A percentile compares a stretch with the other conserved stretches of the same genome.
These are phyloP conservation scores for Hyposoter didymator DNA, from an alignment of 2,888 invertebrate species.

Conservation along the genomic window DNA sequence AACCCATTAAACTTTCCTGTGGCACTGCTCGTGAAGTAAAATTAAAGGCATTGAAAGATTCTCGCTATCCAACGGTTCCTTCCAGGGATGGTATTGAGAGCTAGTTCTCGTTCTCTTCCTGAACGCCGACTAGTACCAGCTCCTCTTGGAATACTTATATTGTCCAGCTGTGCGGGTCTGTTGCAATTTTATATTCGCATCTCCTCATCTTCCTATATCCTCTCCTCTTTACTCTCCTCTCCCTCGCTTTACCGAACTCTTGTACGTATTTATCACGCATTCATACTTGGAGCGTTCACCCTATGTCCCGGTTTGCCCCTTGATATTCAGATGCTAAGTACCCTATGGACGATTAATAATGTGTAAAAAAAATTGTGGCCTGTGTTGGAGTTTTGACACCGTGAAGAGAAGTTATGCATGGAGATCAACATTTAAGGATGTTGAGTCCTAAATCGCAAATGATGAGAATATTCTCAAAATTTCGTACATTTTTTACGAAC, in stretches of 20 bases:
- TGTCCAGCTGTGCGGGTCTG: constrained; percentile 57
- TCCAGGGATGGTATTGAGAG: constrained; percentile 64
- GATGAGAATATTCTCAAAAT: no score
- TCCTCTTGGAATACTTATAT: constrained; percentile 59
- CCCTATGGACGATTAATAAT: not conserved
- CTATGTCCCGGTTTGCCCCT: not conserved
- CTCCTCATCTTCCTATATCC: constrained; percentile 39
- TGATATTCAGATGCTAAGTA: not conserved
- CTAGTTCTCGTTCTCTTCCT: constrained; percentile 51
- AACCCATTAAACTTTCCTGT: constrained; percentile 66
- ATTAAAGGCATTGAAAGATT: constrained; percentile 67
- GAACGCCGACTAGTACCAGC: constrained; percentile 55
- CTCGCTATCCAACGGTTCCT: constrained; percentile 64
- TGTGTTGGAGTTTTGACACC: not conserved
- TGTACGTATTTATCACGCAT: constrained; percentile 29
- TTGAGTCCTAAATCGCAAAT: no score
- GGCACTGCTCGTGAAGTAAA: constrained; percentile 60
- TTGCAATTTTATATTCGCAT: constrained; percentile 62
- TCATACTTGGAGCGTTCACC: constrained; percentile 41
- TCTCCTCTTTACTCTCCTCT: constrained; percentile 31
- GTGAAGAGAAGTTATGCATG: not conserved
- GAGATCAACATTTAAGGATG: not conserved
- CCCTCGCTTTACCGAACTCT: constrained; percentile 48
- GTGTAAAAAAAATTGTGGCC: not conserved
- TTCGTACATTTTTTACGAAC: no score